Base-by-base conservation (phyloP, 2,113 vertebrate species). In the Lamprologus tigripictilis region DNA sequence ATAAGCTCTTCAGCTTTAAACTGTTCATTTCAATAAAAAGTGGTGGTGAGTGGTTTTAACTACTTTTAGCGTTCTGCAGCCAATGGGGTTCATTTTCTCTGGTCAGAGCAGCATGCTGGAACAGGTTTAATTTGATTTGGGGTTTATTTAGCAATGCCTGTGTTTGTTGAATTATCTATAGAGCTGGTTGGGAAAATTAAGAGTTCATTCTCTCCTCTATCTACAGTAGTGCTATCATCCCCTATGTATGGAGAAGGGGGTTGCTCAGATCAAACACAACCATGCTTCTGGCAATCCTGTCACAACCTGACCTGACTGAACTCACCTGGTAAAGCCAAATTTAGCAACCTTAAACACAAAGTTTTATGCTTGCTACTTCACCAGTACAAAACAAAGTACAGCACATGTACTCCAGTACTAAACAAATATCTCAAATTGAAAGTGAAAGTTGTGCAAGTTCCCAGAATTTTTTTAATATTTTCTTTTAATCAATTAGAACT, bases 1-100 rank as follows among this genome's bases (percentile, higher is more conserved):
- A 83, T 81, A 45, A 35, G 37, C 82, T 58, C 19, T 80, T 55
- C 58, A 58, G 26, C 17, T 51, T 78, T 31, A 51, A 78, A 78
- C 4, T 49, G 71, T 78, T 78, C 45, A 78, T 49, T 78, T 78
- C 45, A 78, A 49, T 78, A 31, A 49, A 78, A 51, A 78, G 45
- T 13, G 73, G 2, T 6, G 45, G 45, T 51, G 45, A 78, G 73
- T 51, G 71, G 26, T 49, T 78, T 49, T 49, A 49, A 78, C 23
- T 49, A 49, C 42, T 47, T 49, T 78, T 31, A 49, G 42, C 1
- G 0, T 78, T 13, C 26, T 78, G 10, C 26, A 78, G 73, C 26
- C 45, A 12, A 51, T 31, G 26, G 6, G 13, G 68, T 45, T 47
- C 68, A 28, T 73, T 73, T 73, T 47, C 68, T 73, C 40, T 78